Evolutionary conservation across 37 sponge, comb jelly and placozoan genomes (phyloP).

Genomic region (Spongilla lacustris): DNA sequence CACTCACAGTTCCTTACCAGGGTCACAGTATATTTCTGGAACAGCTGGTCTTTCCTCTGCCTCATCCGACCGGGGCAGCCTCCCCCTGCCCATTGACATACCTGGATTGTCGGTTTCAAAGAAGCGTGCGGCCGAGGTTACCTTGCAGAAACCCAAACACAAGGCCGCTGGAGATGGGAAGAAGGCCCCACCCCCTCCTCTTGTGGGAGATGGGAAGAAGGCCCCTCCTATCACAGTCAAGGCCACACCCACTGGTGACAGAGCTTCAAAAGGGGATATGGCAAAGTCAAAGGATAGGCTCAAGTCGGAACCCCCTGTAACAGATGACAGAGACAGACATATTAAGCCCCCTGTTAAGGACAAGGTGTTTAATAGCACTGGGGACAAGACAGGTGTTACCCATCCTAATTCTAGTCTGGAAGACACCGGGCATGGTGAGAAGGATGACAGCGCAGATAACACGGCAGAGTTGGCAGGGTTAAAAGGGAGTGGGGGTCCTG

Average conservation of each 20-base stretch:
- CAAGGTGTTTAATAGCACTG: background rate
- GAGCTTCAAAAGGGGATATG: background rate
- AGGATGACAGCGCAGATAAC: background rate
- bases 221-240: background rate
- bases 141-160: background rate
- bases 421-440: background rate
- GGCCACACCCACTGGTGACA: background rate
- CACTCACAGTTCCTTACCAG: background rate
- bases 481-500: background rate
- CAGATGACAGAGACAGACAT: background rate
- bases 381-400: background rate
- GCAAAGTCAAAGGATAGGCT: background rate
- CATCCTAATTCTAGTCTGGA: background rate
- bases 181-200: background rate
- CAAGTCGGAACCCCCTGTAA: background rate
- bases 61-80: background rate
- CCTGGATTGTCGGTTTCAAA: slow-evolving; percentile 20
- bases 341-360: background rate
- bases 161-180: background rate
- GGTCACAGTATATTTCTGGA: background rate
- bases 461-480: background rate
- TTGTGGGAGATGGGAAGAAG: background rate
- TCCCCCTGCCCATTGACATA: slow-evolving; percentile 42
- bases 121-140: background rate
- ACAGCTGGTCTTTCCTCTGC: background rate